phyloP scores from a whole-genome alignment of 2,113 vertebrate species.

The Scatophagus argus region DNA sequence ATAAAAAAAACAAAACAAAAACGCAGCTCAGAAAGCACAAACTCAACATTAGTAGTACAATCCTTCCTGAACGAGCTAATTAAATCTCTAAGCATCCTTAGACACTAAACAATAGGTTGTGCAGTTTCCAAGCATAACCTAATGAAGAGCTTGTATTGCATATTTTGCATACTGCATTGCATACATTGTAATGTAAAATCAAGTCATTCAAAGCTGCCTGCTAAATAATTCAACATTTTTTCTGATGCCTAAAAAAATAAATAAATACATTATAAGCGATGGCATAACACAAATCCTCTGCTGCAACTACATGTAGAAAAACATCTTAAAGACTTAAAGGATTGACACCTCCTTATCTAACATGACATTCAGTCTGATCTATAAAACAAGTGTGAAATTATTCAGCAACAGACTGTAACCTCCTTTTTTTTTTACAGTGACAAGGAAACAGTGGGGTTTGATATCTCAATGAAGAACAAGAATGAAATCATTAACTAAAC shows the following conservation, averaged over 20 bases:
- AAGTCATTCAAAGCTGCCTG: neutral
- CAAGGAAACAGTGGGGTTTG: conserved; percentile 55
- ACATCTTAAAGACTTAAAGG: conserved; percentile 29
- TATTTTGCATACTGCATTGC: neutral
- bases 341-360: conserved; percentile 43
- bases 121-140: no score
- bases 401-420: conserved; percentile 59
- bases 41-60: neutral
- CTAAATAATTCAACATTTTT: conserved; percentile 5
- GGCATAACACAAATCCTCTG: neutral
- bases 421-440: conserved; percentile 32
- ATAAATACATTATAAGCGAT: neutral
- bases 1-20: neutral
- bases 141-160: neutral
- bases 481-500: conserved; percentile 75
- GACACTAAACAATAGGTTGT: neutral
- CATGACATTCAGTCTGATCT: conserved; percentile 47
- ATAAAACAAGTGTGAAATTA: conserved; percentile 47
- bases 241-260: neutral
- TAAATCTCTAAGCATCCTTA: neutral
- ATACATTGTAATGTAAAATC: neutral
- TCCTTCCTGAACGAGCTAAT: neutral
- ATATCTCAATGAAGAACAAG: conserved; percentile 67
- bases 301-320: conserved; percentile 11
- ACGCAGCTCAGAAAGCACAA: neutral